These are phyloP conservation scores for Epirrhoe tristata DNA, from an alignment of 2,888 invertebrate genomes.

Conservation along the genomic window DNA sequence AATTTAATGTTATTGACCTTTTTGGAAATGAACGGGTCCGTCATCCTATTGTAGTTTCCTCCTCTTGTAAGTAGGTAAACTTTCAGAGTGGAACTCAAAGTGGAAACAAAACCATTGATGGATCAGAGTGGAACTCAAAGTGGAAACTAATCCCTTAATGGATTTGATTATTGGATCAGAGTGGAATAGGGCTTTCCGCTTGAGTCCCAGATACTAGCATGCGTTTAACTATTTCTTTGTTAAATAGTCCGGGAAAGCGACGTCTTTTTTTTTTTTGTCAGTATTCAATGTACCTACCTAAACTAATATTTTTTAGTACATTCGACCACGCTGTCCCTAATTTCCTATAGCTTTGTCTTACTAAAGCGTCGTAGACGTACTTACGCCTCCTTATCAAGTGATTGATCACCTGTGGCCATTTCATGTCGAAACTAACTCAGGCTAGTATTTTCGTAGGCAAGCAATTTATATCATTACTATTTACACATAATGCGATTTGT, in stretches of 20 bases:
- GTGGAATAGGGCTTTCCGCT: too few relatives aligned
- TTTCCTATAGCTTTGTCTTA: background rate
- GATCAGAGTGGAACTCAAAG: too few relatives aligned
- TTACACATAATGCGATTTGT: slow-evolving; percentile 69
- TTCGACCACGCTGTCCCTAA: background rate
- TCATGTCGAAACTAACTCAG: slow-evolving; percentile 62
- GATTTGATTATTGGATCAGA: too few relatives aligned
- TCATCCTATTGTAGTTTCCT: background rate
- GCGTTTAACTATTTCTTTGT: too few relatives aligned
- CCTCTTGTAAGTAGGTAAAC: too few relatives aligned
- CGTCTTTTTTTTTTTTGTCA: too few relatives aligned
- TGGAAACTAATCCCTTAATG: too few relatives aligned
- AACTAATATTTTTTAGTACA: background rate
- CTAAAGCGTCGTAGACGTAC: background rate
- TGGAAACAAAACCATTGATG: too few relatives aligned
- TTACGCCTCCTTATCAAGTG: slow-evolving; percentile 38
- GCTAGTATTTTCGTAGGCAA: slow-evolving; percentile 56
- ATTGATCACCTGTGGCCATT: slow-evolving; percentile 55
- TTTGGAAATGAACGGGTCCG: background rate
- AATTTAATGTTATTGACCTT: slow-evolving; percentile 17
- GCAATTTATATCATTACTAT: slow-evolving; percentile 71
- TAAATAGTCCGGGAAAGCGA: too few relatives aligned
- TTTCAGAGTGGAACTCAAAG: too few relatives aligned
- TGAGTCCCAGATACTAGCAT: too few relatives aligned
- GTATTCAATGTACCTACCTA: too few relatives aligned